phyloP scores from a whole-genome alignment of 2,113 vertebrate genomes.

The Chunga burmeisteri region DNA sequence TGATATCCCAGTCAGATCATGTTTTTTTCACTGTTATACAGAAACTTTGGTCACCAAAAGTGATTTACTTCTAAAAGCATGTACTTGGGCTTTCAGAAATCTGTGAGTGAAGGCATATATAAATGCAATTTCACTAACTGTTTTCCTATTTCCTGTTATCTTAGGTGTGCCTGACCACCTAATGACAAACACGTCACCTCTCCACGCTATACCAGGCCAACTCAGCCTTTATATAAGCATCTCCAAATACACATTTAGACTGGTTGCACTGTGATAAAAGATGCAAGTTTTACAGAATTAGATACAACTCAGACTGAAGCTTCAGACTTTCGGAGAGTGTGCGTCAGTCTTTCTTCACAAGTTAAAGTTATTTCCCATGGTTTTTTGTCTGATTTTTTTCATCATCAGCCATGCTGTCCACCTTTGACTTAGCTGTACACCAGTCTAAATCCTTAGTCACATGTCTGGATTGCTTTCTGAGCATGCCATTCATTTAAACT shows the following conservation, averaged over 20 bases:
- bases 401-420: rapidly evolving
- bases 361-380: neutral
- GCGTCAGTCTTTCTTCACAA: neutral
- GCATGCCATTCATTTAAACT: neutral
- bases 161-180: neutral
- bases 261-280: neutral
- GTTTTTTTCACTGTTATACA: neutral
- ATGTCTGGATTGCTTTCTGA: neutral
- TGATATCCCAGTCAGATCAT: neutral
- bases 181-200: neutral
- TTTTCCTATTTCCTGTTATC: neutral
- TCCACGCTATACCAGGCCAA: neutral
- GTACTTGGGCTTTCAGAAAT: neutral
- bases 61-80: neutral
- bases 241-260: neutral
- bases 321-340: neutral
- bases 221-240: neutral
- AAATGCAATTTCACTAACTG: neutral
- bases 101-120: neutral
- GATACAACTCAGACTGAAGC: neutral
- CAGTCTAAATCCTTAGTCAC: neutral
- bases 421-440: neutral
- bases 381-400: neutral
- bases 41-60: neutral
- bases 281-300: neutral